Evolutionary conservation across 2,888 invertebrate genomes (phyloP).

Genomic region (Furcula furcula): DNA sequence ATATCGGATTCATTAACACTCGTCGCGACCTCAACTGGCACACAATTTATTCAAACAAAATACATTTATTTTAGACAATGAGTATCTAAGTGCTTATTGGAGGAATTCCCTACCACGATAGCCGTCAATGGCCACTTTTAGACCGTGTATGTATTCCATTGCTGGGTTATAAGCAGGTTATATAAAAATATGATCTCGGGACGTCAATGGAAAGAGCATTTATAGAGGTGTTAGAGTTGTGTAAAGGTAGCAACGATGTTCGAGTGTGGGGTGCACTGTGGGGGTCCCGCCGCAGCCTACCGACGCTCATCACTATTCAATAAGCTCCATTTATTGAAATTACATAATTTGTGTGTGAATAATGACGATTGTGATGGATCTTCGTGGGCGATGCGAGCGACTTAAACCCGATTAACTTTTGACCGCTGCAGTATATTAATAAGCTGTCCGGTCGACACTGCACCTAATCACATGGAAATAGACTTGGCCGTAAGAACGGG

Average conservation of each 20-base stretch:
- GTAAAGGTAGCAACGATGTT: slow-evolving; percentile 28
- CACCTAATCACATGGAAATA: slow-evolving; percentile 72
- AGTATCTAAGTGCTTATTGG: slow-evolving; percentile 66
- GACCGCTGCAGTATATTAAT: slow-evolving; percentile 76
- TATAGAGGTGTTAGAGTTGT: slow-evolving; percentile 23
- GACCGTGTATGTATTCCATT: slow-evolving; percentile 28
- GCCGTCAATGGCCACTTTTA: slow-evolving; percentile 7
- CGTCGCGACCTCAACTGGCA: slow-evolving; percentile 40
- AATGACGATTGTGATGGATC: slow-evolving; percentile 81
- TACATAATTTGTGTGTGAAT: slow-evolving; percentile 82
- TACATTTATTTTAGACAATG: slow-evolving; percentile 71
- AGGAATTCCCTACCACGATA: slow-evolving; percentile 40
- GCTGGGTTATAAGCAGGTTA: slow-evolving; percentile 7
- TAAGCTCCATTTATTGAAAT: slow-evolving; percentile 81
- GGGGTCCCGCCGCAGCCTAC: slow-evolving; percentile 71
- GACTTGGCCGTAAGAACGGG: slow-evolving; percentile 39
- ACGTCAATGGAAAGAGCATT: slow-evolving; percentile 25
- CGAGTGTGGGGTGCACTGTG: slow-evolving; percentile 44
- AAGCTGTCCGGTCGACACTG: slow-evolving; percentile 61
- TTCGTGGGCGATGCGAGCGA: slow-evolving; percentile 79
- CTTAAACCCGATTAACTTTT: slow-evolving; percentile 81
- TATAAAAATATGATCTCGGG: slow-evolving; percentile 6
- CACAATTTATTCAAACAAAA: slow-evolving; percentile 70
- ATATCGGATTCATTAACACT: slow-evolving; percentile 56
- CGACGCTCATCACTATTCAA: slow-evolving; percentile 81